phyloP scores from a whole-genome alignment of 64 coral and sea anemone genomes.

The Pocillopora damicornis region DNA sequence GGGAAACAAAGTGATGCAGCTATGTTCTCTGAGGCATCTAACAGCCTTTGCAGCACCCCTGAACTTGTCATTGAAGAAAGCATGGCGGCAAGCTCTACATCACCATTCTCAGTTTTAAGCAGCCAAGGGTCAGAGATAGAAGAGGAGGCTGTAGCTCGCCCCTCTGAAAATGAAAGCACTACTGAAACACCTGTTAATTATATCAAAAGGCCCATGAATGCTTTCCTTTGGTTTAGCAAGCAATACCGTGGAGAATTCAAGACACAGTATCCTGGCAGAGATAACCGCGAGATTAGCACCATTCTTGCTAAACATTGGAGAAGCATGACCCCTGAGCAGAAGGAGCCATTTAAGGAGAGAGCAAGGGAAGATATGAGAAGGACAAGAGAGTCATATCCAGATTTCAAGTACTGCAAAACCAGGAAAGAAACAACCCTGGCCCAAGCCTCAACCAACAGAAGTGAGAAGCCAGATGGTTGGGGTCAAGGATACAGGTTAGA shows the following conservation, averaged over 20 bases:
- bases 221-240: constrained; percentile 48
- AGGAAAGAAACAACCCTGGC: background rate
- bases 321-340: constrained; percentile 39
- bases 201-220: constrained; percentile 66
- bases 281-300: constrained; percentile 56
- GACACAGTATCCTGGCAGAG: constrained; percentile 39
- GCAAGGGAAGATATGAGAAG: constrained; percentile 48
- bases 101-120: constrained; percentile 11
- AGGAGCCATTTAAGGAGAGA: constrained; percentile 38
- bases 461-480: background rate
- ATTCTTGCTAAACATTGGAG: constrained; percentile 52
- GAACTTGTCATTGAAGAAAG: constrained; percentile 4
- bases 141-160: background rate
- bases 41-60: constrained; percentile 1
- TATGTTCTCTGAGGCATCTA: background rate
- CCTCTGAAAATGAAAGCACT: background rate
- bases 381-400: constrained; percentile 53
- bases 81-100: background rate
- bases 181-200: background rate
- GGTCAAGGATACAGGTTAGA: constrained; percentile 10
- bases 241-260: constrained; percentile 40
- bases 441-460: background rate
- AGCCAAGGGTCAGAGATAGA: constrained; percentile 4
- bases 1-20: background rate
- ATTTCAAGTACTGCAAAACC: constrained; percentile 57